phyloP scores from a whole-genome alignment of 1,140 invertebrate species.

The Drosophila orena region DNA sequence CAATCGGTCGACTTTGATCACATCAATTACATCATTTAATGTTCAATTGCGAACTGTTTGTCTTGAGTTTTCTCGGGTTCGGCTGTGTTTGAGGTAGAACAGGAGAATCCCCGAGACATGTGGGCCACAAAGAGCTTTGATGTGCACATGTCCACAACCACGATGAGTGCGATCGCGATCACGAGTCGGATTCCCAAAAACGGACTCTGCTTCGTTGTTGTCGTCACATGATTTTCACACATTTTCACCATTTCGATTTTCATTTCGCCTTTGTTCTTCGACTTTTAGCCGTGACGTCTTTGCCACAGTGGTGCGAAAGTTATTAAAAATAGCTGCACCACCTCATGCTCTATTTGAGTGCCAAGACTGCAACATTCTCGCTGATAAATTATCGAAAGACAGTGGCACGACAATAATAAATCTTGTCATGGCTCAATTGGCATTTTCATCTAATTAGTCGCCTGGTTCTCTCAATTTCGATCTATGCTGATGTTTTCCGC shows the following conservation, averaged over 20 bases:
- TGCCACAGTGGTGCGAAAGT: constrained; percentile 63
- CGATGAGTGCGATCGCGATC: constrained; percentile 39
- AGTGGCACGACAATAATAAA: constrained; percentile 59
- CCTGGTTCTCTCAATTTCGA: constrained; percentile 17
- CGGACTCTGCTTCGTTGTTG: constrained; percentile 65
- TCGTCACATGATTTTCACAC: constrained; percentile 76
- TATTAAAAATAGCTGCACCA: constrained; percentile 30
- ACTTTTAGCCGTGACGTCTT: constrained; percentile 61
- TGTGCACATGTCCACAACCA: constrained; percentile 71
- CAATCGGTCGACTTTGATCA: constrained; percentile 21
- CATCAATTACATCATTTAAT: constrained; percentile 65
- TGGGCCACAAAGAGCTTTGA: constrained; percentile 59
- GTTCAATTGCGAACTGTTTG: constrained; percentile 13
- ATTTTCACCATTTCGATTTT: constrained; percentile 48
- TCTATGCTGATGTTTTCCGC: constrained; percentile 11
- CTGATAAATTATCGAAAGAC: constrained; percentile 71
- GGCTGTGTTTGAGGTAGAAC: constrained; percentile 57
- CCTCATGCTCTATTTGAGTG: constrained; percentile 65
- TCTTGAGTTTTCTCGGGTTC: constrained; percentile 5
- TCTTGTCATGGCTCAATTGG: constrained; percentile 77
- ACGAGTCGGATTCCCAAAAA: constrained; percentile 33
- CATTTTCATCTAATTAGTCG: constrained; percentile 46
- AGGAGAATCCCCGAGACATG: constrained; percentile 33
- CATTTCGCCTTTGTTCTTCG: constrained; percentile 42
- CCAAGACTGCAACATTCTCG: constrained; percentile 60